Conservation (phyloP, 2,113 vertebrate species). For the Benitochromis conjunctus region DNA sequence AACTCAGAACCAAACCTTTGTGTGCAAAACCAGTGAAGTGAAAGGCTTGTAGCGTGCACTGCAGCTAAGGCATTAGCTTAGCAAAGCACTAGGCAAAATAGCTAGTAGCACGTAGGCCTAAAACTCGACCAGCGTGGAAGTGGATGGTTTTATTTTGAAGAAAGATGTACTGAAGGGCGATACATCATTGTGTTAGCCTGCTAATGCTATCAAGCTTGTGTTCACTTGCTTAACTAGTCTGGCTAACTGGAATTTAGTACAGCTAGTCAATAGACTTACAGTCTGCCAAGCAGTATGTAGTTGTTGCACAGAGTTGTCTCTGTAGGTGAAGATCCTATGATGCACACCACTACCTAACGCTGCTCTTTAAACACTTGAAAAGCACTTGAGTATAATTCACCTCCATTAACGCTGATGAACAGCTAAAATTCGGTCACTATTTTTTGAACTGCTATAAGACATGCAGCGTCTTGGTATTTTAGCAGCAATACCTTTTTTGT, state of each 20-base stretch:
- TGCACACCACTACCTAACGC: neutral
- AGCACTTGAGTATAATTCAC: neutral
- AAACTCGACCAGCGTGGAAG: neutral
- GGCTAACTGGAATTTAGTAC: slow-evolving; percentile 27
- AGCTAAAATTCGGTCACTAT: neutral
- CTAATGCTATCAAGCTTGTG: slow-evolving; percentile 28
- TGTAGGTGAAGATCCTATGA: neutral
- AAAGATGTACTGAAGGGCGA: neutral
- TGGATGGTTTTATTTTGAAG: neutral
- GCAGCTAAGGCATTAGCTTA: neutral
- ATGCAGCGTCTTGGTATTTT: neutral
- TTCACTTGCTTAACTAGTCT: neutral
- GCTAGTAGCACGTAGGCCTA: neutral
- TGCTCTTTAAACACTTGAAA: neutral
- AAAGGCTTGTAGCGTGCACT: neutral
- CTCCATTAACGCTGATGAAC: neutral
- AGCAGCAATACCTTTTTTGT: neutral
- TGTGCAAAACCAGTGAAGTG: neutral
- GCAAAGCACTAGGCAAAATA: neutral
- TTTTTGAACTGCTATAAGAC: neutral
- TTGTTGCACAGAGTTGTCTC: neutral
- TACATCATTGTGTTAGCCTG: slow-evolving; percentile 20
- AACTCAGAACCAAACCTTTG: neutral
- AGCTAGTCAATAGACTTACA: slow-evolving; percentile 9
- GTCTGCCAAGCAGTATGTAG: slow-evolving; percentile 12